Conservation (phyloP, 2,888 invertebrate species). For the Malachius bipustulatus region DNA sequence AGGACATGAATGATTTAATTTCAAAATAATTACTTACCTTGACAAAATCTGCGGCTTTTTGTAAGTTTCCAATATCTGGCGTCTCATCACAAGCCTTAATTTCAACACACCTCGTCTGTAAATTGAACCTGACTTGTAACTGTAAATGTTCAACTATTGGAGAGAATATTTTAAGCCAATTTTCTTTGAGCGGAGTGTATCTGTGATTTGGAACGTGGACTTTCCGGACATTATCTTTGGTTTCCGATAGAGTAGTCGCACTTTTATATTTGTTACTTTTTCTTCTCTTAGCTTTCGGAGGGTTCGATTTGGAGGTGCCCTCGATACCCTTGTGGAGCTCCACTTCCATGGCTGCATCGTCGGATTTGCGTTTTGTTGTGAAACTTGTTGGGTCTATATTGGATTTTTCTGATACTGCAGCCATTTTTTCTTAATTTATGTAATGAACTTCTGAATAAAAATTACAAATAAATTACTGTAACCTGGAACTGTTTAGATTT, state of each 20-base stretch:
- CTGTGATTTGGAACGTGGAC: constrained; percentile 89
- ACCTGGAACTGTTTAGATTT: too few species aligned
- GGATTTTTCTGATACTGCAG: too few species aligned
- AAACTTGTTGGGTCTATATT: constrained; percentile 45
- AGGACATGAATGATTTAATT: constrained; percentile 27
- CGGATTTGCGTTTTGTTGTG: constrained; percentile 41
- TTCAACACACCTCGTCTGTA: constrained; percentile 83
- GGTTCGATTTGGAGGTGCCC: constrained; percentile 34
- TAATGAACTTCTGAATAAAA: too few species aligned
- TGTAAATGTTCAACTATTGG: constrained; percentile 93
- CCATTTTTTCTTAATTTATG: too few species aligned
- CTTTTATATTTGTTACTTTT: constrained; percentile 24
- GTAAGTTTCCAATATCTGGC: constrained; percentile 77
- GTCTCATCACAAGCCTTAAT: constrained; percentile 60
- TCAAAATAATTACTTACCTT: constrained; percentile 36
- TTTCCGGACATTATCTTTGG: constrained; percentile 51
- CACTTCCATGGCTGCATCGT: constrained; percentile 51
- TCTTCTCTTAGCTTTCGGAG: constrained; percentile 19
- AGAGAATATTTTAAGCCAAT: constrained; percentile 94
- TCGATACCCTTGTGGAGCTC: constrained; percentile 55
- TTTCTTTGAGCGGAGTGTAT: constrained; percentile 87
- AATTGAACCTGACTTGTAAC: constrained; percentile 87
- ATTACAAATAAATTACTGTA: too few species aligned
- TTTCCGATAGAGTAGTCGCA: constrained; percentile 36
- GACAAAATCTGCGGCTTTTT: constrained; percentile 97